These are phyloP conservation scores for Cyclura pinguis DNA, from an alignment of 2,797 vertebrate species.

Conservation along the genomic window DNA sequence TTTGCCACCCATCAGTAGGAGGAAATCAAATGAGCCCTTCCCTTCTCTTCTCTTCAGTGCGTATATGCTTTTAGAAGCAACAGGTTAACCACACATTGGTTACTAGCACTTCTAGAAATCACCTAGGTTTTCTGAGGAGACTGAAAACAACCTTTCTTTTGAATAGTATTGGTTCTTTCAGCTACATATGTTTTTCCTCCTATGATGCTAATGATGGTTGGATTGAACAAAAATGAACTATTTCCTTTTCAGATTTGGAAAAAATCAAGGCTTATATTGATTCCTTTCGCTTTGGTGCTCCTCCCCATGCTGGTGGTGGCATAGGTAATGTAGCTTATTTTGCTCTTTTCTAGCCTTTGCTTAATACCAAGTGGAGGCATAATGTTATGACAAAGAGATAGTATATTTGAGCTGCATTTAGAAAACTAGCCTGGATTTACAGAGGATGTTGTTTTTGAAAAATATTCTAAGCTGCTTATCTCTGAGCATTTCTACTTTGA, in stretches of 20 bases:
- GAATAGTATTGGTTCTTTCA: not conserved
- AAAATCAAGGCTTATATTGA: conserved; percentile 98
- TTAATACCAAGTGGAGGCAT: conserved; percentile 47
- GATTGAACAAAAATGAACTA: not conserved
- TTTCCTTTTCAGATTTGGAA: conserved; percentile 89
- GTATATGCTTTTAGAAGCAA: not conserved
- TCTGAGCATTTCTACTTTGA: not conserved
- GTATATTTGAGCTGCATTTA: conserved; percentile 5
- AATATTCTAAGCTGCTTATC: conserved; percentile 6
- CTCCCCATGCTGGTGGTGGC: conserved; percentile 96
- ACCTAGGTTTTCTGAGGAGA: not conserved
- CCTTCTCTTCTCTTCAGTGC: not conserved
- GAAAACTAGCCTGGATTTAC: not conserved
- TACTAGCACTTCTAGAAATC: not conserved
- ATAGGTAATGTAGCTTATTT: conserved; percentile 86
- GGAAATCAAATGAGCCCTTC: not conserved
- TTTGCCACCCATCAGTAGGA: not conserved
- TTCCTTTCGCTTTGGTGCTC: conserved; percentile 96
- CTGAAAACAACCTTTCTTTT: not conserved
- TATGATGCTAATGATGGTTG: conserved; percentile 18
- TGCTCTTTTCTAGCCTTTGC: conserved; percentile 19
- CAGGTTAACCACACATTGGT: not conserved
- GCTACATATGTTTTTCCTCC: not conserved
- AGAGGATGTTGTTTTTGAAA: not conserved
- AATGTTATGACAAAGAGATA: conserved; percentile 32